Percentiles rank a stretch among this genome's conserved stretches.
phyloP scores from a whole-genome alignment of 37 sponge, comb jelly and placozoan genomes.

The Hexactinellida sp. region DNA sequence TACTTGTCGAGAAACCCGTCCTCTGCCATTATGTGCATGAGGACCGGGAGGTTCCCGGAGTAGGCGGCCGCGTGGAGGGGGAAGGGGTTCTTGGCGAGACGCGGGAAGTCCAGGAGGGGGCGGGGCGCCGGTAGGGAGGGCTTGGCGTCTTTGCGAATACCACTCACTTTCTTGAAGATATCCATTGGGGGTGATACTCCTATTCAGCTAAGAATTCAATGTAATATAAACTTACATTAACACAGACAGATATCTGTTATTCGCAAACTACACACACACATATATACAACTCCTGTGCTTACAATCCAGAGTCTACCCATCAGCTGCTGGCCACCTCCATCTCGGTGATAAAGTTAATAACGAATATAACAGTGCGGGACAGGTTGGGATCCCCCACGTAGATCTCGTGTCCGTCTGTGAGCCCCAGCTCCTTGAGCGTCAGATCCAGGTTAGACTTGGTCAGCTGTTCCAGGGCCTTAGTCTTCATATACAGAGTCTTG shows the following conservation, averaged over 20 bases:
- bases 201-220: background rate
- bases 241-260: background rate
- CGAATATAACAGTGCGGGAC: constrained; percentile 19
- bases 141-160: background rate
- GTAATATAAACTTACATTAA: background rate
- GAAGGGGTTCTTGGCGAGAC: background rate
- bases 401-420: constrained; percentile 67
- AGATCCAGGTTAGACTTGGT: constrained; percentile 64
- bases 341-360: background rate
- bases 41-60: background rate
- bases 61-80: background rate
- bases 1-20: background rate
- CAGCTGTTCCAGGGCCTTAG: constrained; percentile 51
- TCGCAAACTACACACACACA: background rate
- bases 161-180: background rate
- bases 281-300: background rate
- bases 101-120: background rate
- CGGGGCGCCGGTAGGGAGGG: background rate
- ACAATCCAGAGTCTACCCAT: background rate
- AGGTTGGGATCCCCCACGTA: constrained; percentile 72
- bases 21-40: background rate
- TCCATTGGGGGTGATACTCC: background rate
- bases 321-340: background rate
- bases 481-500: constrained; percentile 83
- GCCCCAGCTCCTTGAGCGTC: constrained; percentile 61